These are phyloP conservation scores for Pristionchus maxplancki DNA, from an alignment of 2,888 invertebrate genomes.

Conservation along the genomic window DNA sequence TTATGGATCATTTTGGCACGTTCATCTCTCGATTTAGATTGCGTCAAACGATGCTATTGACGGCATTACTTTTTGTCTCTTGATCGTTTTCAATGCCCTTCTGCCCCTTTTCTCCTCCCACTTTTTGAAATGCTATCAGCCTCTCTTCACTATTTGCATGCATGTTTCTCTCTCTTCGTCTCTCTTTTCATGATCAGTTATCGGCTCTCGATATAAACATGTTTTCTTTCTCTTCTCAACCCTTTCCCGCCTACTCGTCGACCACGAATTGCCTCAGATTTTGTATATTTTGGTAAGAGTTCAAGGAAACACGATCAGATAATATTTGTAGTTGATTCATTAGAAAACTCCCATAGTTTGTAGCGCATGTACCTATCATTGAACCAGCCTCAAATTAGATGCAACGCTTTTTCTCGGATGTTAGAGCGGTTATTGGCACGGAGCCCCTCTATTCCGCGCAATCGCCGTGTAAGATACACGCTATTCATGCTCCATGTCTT, in stretches of 20 bases:
- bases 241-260: not conserved
- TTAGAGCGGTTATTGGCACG: not conserved
- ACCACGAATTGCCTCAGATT: slow-evolving; percentile 14
- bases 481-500: not conserved
- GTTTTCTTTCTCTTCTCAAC: slow-evolving; percentile 15
- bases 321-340: too few relatives aligned
- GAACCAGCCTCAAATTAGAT: too few relatives aligned
- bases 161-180: not conserved
- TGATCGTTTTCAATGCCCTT: not conserved
- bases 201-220: slow-evolving; percentile 25
- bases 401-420: not conserved
- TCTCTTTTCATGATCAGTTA: slow-evolving; percentile 23
- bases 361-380: too few relatives aligned
- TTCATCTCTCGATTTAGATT: not conserved
- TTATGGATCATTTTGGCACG: not conserved
- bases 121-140: slow-evolving; percentile 29
- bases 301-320: too few relatives aligned
- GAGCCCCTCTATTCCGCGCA: not conserved
- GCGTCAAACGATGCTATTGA: not conserved
- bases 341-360: too few relatives aligned
- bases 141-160: not conserved
- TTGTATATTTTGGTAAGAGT: not conserved
- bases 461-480: not conserved
- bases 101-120: not conserved
- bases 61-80: not conserved